Evolutionary conservation across 1,140 invertebrate genomes (phyloP), one percentile per base, ranked within the genome.

Genomic region (Neodiprion pinetum): DNA sequence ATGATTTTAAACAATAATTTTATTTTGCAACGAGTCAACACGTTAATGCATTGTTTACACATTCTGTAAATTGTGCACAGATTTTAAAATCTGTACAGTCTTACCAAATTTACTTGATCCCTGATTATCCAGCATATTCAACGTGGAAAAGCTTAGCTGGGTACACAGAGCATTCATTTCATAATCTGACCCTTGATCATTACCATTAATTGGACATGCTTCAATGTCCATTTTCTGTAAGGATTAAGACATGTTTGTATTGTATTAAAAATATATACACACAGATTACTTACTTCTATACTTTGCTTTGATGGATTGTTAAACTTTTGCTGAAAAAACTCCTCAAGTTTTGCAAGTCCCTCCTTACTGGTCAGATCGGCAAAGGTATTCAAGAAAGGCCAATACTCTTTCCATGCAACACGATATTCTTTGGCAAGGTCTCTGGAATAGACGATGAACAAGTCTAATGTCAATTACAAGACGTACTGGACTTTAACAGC

Each of bases 321-420:
- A 74, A 85, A 84, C 76, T 86, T 89, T 21, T 89, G 86, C 78
- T 90, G 90, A 2, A 98, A 86, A 88, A 95, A 94, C 28, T 90
- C 90, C 86, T 98, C 96, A 0, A 98, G 84, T 50, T 92, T 88
- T 0, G 84, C 78, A 1, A 98, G 88, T 3, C 96, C 96, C 74
- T 94, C 92, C 0, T 87, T 80, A 1, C 92, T 92, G 0, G 92
- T 84, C 3, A 98, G 89, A 87, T 98, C 93, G 9, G 93, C 90
- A 84, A 95, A 97, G 7, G 90, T 91, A 79, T 95, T 92, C 8
- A 98, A 87, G 84, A 98, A 98, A 3, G 93, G 92, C 96, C 96
- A 98, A 85, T 96, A 96, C 83, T 98, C 97, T 76, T 92, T 93
- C 96, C 96, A 98, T n/a, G 90, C 89, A 0, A 97, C 89, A 48